phyloP scores from a whole-genome alignment of 2,113 vertebrate genomes.

The Mastomys coucha region DNA sequence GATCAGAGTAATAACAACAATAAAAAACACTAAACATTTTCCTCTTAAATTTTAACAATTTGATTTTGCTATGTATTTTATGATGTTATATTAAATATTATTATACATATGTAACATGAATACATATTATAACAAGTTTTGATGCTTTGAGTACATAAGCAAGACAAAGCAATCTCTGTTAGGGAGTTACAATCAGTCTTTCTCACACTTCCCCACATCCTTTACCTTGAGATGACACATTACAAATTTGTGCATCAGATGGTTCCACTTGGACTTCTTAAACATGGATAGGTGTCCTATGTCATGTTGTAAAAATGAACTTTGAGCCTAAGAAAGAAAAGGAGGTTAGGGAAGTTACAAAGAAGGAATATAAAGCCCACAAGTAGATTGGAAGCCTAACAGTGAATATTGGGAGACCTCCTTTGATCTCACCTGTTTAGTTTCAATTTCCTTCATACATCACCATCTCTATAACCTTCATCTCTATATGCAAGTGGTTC shows the following conservation, averaged over 20 bases:
- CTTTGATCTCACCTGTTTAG: neutral
- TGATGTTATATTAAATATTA: neutral
- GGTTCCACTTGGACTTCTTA: slow-evolving; percentile 87
- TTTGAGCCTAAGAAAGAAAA: slow-evolving; percentile 82
- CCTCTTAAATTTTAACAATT: slow-evolving; percentile 24
- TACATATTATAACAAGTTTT: neutral
- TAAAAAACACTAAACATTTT: neutral
- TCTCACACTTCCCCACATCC: neutral
- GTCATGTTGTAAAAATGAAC: slow-evolving; percentile 86
- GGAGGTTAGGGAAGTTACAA: neutral
- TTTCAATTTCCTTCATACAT: neutral
- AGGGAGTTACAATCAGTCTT: neutral
- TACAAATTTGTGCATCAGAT: slow-evolving; percentile 83
- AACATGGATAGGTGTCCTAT: slow-evolving; percentile 86
- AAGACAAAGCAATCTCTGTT: neutral
- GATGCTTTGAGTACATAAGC: neutral
- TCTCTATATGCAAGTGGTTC: neutral
- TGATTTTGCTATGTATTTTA: neutral
- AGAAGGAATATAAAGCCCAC: neutral
- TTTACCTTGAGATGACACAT: slow-evolving; percentile 87
- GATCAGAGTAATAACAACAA: neutral
- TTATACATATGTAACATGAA: neutral
- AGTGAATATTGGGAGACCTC: neutral
- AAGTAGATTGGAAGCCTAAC: accelerated
- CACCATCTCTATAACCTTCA: neutral